phyloP scores from a whole-genome alignment of 2,113 vertebrate species.

The Sturnus vulgaris region DNA sequence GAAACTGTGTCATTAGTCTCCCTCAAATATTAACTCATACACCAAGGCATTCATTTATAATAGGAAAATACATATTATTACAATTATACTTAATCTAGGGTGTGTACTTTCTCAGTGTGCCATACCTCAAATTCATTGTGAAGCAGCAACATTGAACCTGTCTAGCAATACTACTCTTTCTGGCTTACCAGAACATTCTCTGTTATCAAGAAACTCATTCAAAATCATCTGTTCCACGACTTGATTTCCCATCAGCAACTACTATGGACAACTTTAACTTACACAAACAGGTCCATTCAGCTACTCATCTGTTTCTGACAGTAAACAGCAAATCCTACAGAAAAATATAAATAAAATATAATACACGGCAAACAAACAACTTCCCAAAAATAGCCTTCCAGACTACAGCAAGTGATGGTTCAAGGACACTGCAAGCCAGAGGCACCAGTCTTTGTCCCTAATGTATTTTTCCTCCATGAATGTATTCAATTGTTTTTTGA shows the following conservation, averaged over 20 bases:
- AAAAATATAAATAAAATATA: not conserved
- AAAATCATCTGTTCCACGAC: not conserved
- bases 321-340: not conserved
- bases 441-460: not conserved
- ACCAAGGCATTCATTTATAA: not conserved
- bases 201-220: not conserved
- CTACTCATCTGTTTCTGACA: not conserved
- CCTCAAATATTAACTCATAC: not conserved
- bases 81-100: not conserved
- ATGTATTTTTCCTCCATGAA: not conserved
- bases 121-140: not conserved
- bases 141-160: not conserved
- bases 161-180: not conserved
- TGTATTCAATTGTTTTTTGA: not conserved
- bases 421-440: not conserved
- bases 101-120: fast-evolving
- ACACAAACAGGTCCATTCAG: not conserved
- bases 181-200: not conserved
- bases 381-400: not conserved
- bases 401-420: not conserved
- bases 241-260: not conserved
- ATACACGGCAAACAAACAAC: not conserved
- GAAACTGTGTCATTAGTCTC: not conserved
- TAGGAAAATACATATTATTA: not conserved
- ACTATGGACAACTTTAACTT: not conserved